Evolutionary conservation across 2,888 invertebrate genomes (phyloP).

Genomic region (Branchellion lobata): DNA sequence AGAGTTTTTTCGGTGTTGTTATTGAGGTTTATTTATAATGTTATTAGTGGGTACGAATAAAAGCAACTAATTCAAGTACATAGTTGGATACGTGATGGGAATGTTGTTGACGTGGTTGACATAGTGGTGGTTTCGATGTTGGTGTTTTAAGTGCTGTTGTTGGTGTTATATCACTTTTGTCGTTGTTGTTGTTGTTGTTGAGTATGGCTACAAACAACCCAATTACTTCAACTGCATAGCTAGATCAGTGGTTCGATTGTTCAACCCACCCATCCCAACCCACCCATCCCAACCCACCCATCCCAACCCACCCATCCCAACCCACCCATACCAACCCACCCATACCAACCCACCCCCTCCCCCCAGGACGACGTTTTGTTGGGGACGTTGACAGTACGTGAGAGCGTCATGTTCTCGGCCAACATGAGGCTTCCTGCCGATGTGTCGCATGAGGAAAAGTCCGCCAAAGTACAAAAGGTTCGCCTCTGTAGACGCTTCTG

Average conservation of each 20-base stretch:
- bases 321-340: neutral
- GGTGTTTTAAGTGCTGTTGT: no score
- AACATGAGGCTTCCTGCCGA: constrained; percentile 57
- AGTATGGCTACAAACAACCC: constrained; percentile 60
- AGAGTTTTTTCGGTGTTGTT: no score
- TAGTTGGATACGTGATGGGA: no score
- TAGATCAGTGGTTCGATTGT: constrained; percentile 61
- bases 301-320: neutral
- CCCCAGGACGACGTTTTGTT: constrained; percentile 61
- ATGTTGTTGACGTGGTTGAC: no score
- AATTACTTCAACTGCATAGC: constrained; percentile 62
- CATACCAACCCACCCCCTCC: neutral
- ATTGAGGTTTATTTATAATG: no score
- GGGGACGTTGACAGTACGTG: constrained; percentile 60
- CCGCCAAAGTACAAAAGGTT: constrained; percentile 50
- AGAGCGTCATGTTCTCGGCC: constrained; percentile 61
- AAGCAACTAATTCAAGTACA: no score
- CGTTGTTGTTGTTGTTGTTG: no score
- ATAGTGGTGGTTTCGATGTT: no score
- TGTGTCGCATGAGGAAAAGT: constrained; percentile 53
- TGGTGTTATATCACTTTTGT: no score
- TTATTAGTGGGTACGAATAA: no score
- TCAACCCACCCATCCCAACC: no score
- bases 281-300: neutral
- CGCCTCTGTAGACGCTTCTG: neutral